Percentiles rank a stretch among this genome's conserved stretches.
Evolutionary conservation across 2,888 invertebrate species (phyloP).

Genomic region (Ctenicera cuprea): DNA sequence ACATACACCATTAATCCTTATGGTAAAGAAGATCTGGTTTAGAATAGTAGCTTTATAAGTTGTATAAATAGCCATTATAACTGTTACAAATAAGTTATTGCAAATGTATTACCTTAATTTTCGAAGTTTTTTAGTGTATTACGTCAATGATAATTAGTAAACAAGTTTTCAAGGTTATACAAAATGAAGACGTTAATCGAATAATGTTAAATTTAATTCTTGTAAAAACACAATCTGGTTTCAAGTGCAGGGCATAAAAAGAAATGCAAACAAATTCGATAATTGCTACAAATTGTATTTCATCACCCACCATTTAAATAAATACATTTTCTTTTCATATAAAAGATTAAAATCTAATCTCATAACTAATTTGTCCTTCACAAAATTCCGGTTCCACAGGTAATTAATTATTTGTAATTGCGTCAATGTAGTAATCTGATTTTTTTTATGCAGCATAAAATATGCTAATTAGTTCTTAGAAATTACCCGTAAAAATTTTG

Average conservation of each 20-base stretch:
- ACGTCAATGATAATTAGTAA: conserved; percentile 5
- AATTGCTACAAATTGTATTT: conserved; percentile 52
- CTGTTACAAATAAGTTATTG: too few relatives aligned
- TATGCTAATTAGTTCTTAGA: not conserved
- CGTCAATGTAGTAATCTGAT: conserved; percentile 18
- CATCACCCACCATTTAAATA: conserved; percentile 52
- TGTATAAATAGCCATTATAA: too few relatives aligned
- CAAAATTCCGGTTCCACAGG: conserved; percentile 16
- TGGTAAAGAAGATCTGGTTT: too few relatives aligned
- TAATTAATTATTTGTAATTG: not conserved
- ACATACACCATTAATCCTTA: too few relatives aligned
- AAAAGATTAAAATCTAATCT: conserved; percentile 46
- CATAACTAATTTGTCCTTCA: conserved; percentile 30
- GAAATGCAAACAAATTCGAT: not conserved
- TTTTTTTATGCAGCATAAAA: not conserved
- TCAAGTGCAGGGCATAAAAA: too few relatives aligned
- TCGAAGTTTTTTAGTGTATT: not conserved
- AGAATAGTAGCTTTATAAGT: too few relatives aligned
- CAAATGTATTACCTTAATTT: too few relatives aligned
- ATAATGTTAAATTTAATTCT: too few relatives aligned
- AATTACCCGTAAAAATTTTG: not conserved
- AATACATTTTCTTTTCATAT: conserved; percentile 48
- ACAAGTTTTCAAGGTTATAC: not conserved
- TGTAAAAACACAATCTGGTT: too few relatives aligned
- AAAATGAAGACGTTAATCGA: too few relatives aligned